phyloP scores from a whole-genome alignment of 2,888 invertebrate genomes.

The Nemotelus nigrinus region DNA sequence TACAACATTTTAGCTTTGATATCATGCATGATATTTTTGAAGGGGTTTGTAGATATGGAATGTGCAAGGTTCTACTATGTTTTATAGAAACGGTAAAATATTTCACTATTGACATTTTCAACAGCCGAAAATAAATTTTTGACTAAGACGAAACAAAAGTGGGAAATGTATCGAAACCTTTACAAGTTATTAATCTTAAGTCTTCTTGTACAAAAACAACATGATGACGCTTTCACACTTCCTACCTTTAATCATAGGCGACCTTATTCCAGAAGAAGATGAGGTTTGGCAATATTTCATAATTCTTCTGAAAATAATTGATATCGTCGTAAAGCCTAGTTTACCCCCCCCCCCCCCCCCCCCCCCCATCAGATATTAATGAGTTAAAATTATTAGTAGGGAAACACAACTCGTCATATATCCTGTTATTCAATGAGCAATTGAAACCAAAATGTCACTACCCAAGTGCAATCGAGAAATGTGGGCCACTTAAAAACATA shows the following conservation, averaged over 20 bases:
- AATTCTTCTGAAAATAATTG: constrained; percentile 49
- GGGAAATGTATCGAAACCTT: constrained; percentile 49
- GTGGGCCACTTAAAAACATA: constrained; percentile 25
- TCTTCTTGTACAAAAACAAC: constrained; percentile 50
- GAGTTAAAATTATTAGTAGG: neutral
- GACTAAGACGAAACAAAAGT: constrained; percentile 50
- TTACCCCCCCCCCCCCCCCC: too few species aligned
- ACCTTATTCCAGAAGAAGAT: constrained; percentile 49
- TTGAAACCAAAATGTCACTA: constrained; percentile 34
- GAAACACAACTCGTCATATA: neutral
- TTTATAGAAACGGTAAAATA: constrained; percentile 43
- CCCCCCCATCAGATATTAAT: neutral
- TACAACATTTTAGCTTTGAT: constrained; percentile 51
- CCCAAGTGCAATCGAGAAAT: constrained; percentile 8
- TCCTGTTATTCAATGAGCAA: neutral
- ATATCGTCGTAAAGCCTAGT: constrained; percentile 31
- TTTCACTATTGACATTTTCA: constrained; percentile 49
- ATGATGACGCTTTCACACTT: constrained; percentile 48
- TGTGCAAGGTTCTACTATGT: constrained; percentile 45
- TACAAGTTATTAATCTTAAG: constrained; percentile 45
- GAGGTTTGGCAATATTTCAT: constrained; percentile 49
- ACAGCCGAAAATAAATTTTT: constrained; percentile 51
- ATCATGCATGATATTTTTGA: constrained; percentile 54
- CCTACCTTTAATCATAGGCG: constrained; percentile 52
- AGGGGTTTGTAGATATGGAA: constrained; percentile 52